These are phyloP conservation scores for Vanessa atalanta DNA, from an alignment of 1,140 invertebrate genomes.

Conservation along the genomic window DNA sequence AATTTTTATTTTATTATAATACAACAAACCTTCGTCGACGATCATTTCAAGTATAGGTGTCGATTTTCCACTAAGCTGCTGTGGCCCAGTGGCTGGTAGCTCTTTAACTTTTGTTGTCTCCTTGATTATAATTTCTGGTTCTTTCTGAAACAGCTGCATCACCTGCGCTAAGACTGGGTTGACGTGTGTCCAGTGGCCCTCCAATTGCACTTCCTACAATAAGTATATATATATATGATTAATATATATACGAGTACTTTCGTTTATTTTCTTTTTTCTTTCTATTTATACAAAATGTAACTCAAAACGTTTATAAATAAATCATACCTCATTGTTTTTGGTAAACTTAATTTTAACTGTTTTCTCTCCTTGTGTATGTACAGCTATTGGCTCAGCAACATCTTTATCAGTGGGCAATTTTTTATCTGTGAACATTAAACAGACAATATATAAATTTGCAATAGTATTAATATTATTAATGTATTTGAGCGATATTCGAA, in stretches of 20 bases:
- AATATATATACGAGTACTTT: conserved; percentile 18
- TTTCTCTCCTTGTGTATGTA: conserved; percentile 35
- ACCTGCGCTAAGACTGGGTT: conserved; percentile 60
- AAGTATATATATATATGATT: no score
- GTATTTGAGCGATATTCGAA: no score
- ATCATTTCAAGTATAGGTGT: conserved; percentile 25
- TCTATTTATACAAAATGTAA: not conserved
- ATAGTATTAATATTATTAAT: no score
- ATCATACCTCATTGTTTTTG: conserved; percentile 60
- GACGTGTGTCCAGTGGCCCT: conserved; percentile 66
- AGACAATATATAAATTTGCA: conserved; percentile 5
- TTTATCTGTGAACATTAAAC: conserved; percentile 27
- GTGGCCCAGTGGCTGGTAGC: not conserved
- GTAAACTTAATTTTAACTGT: conserved; percentile 66
- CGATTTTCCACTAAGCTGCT: conserved; percentile 24
- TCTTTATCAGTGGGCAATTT: not conserved
- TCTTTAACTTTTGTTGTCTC: not conserved
- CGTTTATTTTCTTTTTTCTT: not conserved
- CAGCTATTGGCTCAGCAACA: conserved; percentile 26
- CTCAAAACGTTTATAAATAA: not conserved
- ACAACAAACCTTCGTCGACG: not conserved
- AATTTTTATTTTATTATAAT: not conserved
- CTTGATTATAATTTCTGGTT: conserved; percentile 19
- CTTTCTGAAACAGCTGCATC: conserved; percentile 59
- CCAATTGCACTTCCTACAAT: conserved; percentile 59